Conservation (phyloP, 2,113 vertebrate genomes). For the Nyctibius bracteatus region DNA sequence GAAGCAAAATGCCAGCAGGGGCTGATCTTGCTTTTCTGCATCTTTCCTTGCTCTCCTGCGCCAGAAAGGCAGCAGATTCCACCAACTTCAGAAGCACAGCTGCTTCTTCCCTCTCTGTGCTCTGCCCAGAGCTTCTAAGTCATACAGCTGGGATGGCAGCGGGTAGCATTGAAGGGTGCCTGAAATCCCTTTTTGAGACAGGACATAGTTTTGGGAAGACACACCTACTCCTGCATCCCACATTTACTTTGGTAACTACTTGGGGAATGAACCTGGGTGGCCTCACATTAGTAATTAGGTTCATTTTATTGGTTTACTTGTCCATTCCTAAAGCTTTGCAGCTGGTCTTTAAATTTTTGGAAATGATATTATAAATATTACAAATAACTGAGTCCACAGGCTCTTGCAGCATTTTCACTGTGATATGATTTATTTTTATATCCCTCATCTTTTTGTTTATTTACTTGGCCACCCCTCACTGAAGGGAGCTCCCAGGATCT, state of each 20-base stretch:
- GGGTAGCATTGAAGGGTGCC: not conserved
- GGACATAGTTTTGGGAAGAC: not conserved
- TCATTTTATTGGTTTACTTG: constrained; percentile 36
- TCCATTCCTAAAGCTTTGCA: constrained; percentile 17
- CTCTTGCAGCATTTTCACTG: not conserved
- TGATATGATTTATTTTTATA: not conserved
- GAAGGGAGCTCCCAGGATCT: not conserved
- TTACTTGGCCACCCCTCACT: not conserved
- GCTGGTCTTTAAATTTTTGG: constrained; percentile 28
- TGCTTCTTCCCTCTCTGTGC: not conserved
- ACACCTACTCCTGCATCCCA: not conserved
- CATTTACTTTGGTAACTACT: not conserved
- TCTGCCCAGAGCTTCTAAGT: not conserved
- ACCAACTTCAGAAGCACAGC: not conserved
- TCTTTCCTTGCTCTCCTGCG: not conserved
- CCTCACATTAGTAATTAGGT: not conserved
- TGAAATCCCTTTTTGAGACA: not conserved
- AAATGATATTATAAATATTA: constrained; percentile 29
- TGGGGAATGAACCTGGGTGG: constrained; percentile 1
- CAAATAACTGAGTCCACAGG: not conserved
- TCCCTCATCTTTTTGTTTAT: not conserved
- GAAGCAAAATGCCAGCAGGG: not conserved
- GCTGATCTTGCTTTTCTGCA: not conserved
- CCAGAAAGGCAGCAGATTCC: not conserved
- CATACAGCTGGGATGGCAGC: not conserved